Conservation (phyloP, 2,797 vertebrate genomes). For the Fundulus diaphanus region DNA sequence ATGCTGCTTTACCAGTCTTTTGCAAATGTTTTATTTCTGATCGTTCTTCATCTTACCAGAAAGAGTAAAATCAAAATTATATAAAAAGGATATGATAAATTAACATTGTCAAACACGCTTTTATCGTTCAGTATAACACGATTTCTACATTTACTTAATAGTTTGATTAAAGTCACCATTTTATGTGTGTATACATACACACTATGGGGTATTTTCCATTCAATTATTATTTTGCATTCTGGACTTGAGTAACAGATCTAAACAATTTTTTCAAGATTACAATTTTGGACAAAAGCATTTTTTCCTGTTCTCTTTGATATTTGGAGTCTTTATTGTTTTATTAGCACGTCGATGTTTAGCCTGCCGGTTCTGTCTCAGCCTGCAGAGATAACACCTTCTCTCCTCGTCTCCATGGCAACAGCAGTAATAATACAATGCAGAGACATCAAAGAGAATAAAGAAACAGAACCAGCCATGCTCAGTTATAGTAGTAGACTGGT, state of each 20-base stretch:
- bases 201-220: not conserved
- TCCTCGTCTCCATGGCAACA: conserved; percentile 71
- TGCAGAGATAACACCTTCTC: conserved; percentile 43
- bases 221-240: not conserved
- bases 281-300: not conserved
- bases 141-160: not conserved
- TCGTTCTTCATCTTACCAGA: not conserved
- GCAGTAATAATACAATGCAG: conserved; percentile 58
- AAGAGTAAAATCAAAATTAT: not conserved
- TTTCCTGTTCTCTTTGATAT: conserved; percentile 32
- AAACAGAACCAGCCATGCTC: conserved; percentile 48
- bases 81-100: too few species aligned
- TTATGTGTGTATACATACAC: not conserved
- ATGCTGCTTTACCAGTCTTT: not conserved
- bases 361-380: conserved; percentile 34
- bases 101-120: too few species aligned
- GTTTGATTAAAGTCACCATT: not conserved
- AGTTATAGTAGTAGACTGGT: conserved; percentile 28
- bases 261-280: not conserved
- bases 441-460: conserved; percentile 66
- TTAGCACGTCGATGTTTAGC: conserved; percentile 29
- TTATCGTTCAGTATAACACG: not conserved
- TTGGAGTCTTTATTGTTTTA: conserved; percentile 33
- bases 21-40: not conserved
- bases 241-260: not conserved